phyloP scores from a whole-genome alignment of 2,888 invertebrate species.

The Ephialtes manifestator region DNA sequence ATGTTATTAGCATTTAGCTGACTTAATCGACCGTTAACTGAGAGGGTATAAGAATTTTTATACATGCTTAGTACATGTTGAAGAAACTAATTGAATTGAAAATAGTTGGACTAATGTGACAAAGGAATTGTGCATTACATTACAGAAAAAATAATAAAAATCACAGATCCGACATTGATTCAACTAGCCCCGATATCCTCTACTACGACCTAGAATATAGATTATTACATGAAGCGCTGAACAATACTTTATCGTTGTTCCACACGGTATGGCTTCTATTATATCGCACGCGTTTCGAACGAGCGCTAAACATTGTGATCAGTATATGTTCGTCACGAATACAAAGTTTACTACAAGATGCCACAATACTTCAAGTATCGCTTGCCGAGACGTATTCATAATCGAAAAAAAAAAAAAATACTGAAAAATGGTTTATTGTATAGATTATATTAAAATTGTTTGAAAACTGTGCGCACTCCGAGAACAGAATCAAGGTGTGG shows the following conservation, averaged over 20 bases:
- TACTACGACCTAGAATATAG: not conserved
- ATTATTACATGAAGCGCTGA: constrained; percentile 14
- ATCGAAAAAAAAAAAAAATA: not conserved
- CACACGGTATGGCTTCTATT: constrained; percentile 28
- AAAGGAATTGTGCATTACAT: not conserved
- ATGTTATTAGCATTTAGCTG: not conserved
- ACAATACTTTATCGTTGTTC: constrained; percentile 34
- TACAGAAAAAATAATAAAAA: not conserved
- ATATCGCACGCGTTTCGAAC: constrained; percentile 26
- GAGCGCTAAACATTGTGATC: constrained; percentile 48
- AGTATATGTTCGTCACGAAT: constrained; percentile 46
- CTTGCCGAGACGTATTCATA: not conserved
- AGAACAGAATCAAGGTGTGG: constrained; percentile 21
- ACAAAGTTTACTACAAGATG: constrained; percentile 36
- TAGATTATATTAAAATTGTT: constrained; percentile 9
- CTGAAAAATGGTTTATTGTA: constrained; percentile 9
- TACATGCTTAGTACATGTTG: too few relatives aligned
- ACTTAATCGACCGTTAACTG: not conserved
- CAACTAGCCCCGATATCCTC: not conserved
- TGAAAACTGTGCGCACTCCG: constrained; percentile 11
- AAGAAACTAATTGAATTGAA: too few relatives aligned
- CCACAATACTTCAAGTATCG: constrained; percentile 23
- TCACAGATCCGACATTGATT: not conserved
- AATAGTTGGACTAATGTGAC: too few relatives aligned
- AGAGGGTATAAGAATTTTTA: not conserved